phyloP scores from a whole-genome alignment of 1,140 invertebrate genomes.

The Sitobion miscanthi region DNA sequence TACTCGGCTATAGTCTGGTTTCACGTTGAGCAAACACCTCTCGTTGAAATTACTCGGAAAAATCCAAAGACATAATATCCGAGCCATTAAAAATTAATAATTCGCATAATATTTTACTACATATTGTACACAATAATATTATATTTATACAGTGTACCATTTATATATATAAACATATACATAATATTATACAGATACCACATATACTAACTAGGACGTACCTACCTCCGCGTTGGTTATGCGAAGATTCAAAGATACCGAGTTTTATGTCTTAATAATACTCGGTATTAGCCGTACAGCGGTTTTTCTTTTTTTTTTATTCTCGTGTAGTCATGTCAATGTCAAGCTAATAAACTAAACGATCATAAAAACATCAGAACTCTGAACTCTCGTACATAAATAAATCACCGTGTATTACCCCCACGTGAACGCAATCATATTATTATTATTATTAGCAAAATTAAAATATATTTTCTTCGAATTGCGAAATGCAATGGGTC shows the following conservation, averaged over 20 bases:
- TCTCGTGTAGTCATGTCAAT: conserved; percentile 26
- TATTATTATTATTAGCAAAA: neutral
- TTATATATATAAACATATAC: neutral
- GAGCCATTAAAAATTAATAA: neutral
- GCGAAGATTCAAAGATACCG: conserved; percentile 27
- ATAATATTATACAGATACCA: neutral
- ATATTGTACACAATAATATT: neutral
- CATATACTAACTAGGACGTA: neutral
- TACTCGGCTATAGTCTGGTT: neutral
- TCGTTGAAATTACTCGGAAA: neutral
- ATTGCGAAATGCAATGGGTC: conserved; percentile 1
- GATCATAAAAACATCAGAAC: conserved; percentile 37
- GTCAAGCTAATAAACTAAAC: conserved; percentile 48
- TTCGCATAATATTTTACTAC: conserved; percentile 2
- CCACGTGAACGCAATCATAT: neutral
- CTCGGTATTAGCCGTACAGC: neutral
- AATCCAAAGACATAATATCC: neutral
- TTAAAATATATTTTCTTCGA: neutral
- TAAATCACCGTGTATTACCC: neutral
- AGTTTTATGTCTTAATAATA: conserved; percentile 43
- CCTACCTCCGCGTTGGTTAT: neutral
- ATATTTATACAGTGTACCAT: neutral
- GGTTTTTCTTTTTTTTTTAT: conserved; percentile 5
- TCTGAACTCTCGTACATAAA: conserved; percentile 18
- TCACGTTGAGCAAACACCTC: neutral